phyloP scores from a whole-genome alignment of 1,140 invertebrate species.

The Micrasema minimum region DNA sequence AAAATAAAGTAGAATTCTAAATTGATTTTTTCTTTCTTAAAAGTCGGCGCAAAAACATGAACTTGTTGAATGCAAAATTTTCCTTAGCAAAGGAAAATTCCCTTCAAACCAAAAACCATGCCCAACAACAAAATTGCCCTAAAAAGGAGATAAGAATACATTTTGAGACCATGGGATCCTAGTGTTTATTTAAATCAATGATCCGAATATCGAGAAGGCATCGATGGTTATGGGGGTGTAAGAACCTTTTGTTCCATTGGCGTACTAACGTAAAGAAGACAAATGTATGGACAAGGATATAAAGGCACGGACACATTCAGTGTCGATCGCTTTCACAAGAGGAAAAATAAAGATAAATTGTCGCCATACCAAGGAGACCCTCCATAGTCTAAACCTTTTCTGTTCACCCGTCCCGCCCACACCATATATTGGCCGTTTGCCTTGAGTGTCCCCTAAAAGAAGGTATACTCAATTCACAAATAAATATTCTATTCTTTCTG shows the following conservation, averaged over 20 bases:
- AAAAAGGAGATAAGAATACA: not conserved
- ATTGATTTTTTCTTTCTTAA: no score
- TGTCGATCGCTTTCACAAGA: constrained; percentile 29
- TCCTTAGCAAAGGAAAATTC: not conserved
- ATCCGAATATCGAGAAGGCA: constrained; percentile 17
- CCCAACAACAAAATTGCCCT: not conserved
- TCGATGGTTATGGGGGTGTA: constrained; percentile 12
- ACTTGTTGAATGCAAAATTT: constrained; percentile 14
- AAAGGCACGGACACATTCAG: constrained; percentile 31
- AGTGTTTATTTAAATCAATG: constrained; percentile 31
- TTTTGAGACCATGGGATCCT: constrained; percentile 3
- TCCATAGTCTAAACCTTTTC: constrained; percentile 6
- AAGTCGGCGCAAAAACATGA: not conserved
- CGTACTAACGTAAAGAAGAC: constrained; percentile 20
- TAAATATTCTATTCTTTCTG: constrained; percentile 16
- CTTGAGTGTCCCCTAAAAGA: constrained; percentile 8
- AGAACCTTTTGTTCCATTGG: constrained; percentile 23
- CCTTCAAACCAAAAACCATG: not conserved
- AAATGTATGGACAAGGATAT: constrained; percentile 27
- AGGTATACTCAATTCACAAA: constrained; percentile 3
- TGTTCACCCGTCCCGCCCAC: constrained; percentile 1
- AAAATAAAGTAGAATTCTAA: no score
- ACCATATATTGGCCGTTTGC: constrained; percentile 13
- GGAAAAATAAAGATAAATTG: constrained; percentile 33
- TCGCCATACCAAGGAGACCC: constrained; percentile 1